phyloP scores from a whole-genome alignment of 1,140 invertebrate genomes.

The Catajapyx aquilonaris region DNA sequence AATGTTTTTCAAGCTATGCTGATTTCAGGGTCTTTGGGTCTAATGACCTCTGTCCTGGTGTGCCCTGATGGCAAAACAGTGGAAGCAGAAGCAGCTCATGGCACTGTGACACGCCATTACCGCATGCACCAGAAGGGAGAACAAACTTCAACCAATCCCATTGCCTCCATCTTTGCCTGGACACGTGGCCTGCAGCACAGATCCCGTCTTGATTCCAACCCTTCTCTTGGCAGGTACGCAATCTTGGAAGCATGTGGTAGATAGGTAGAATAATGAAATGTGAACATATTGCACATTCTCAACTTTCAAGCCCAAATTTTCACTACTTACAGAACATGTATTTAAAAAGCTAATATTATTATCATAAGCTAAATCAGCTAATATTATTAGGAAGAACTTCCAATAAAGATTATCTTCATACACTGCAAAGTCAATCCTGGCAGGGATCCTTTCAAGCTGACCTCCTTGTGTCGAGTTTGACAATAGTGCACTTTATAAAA shows the following conservation, averaged over 20 bases:
- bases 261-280: too few species aligned
- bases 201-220: slow-evolving; percentile 57
- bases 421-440: too few species aligned
- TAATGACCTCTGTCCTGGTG: slow-evolving; percentile 83
- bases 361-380: background rate
- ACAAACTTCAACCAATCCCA: slow-evolving; percentile 71
- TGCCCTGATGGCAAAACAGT: slow-evolving; percentile 80
- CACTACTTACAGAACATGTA: too few species aligned
- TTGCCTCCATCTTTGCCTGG: slow-evolving; percentile 86
- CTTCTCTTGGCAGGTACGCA: slow-evolving; percentile 34
- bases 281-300: too few species aligned
- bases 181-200: slow-evolving; percentile 62
- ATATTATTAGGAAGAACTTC: background rate
- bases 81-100: slow-evolving; percentile 79
- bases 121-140: slow-evolving; percentile 54
- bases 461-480: too few species aligned
- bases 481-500: too few species aligned
- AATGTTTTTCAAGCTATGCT: too few species aligned
- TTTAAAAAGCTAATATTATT: slow-evolving; percentile 5
- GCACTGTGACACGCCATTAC: slow-evolving; percentile 78
- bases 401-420: background rate
- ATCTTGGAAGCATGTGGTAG: slow-evolving; percentile 17
- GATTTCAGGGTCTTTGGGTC: slow-evolving; percentile 50
- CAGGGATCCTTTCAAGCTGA: too few species aligned
- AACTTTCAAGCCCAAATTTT: too few species aligned